A percentile compares a stretch with the other conserved stretches of the same genome.
phyloP scores from a whole-genome alignment of 2,888 invertebrate species.

The Cephus pygmeus region DNA sequence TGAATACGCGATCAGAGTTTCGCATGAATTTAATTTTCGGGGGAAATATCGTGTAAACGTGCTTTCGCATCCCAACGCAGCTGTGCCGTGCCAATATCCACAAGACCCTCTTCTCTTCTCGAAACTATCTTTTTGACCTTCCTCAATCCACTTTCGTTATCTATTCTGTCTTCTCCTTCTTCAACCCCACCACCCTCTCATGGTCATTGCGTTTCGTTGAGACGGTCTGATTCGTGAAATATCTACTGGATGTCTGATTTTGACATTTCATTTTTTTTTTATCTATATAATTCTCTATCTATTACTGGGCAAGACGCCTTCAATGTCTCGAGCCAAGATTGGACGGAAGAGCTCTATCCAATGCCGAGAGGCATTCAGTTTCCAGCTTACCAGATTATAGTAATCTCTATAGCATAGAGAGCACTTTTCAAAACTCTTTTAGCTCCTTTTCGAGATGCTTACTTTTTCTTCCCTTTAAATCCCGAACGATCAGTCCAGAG shows the following conservation, averaged over 20 bases:
- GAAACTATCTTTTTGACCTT: not conserved
- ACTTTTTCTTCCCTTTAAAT: not conserved
- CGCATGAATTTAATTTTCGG: conserved; percentile 58
- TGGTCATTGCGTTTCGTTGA: not conserved
- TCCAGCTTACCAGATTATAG: not conserved
- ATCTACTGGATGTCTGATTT: not conserved
- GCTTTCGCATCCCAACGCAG: conserved; percentile 41
- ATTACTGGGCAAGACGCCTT: not conserved
- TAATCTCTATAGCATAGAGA: not conserved
- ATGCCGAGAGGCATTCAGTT: not conserved
- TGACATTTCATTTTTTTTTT: not conserved
- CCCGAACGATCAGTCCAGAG: not conserved
- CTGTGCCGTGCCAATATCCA: conserved; percentile 10
- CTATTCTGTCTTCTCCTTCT: not conserved
- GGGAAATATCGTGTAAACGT: conserved; percentile 56
- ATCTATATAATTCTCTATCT: not conserved
- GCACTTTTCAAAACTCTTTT: not conserved
- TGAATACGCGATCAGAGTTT: conserved; percentile 55
- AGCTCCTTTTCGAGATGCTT: not conserved
- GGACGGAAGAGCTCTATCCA: not conserved
- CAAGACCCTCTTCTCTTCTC: not conserved
- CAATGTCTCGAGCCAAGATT: not conserved
- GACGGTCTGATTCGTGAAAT: not conserved
- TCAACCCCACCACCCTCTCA: not conserved
- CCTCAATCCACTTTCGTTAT: not conserved